Conservation (phyloP, 1,140 invertebrate species). For the Drosophila nigrodunni region DNA sequence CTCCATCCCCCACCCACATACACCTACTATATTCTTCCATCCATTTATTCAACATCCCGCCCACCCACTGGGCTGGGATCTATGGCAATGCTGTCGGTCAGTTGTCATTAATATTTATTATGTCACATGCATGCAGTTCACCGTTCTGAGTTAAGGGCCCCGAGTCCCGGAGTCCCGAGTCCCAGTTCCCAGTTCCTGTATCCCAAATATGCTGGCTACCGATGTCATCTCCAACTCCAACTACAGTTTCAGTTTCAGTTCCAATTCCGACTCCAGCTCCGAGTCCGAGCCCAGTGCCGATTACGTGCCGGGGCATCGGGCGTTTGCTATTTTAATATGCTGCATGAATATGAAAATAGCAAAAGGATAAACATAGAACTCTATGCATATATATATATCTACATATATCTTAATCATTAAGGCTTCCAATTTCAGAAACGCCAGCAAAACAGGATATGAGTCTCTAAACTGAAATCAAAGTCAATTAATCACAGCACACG, state of each 20-base stretch:
- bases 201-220: conserved; percentile 14
- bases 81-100: conserved; percentile 60
- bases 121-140: conserved; percentile 69
- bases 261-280: conserved; percentile 10
- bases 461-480: conserved; percentile 10
- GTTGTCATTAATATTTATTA: conserved; percentile 81
- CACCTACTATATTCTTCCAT: not conserved
- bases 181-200: not conserved
- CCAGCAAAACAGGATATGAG: not conserved
- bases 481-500: conserved; percentile 3
- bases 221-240: conserved; percentile 29
- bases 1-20: not conserved
- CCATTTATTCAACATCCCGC: conserved; percentile 20
- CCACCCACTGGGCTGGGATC: conserved; percentile 55
- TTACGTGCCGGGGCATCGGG: conserved; percentile 48
- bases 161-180: not conserved
- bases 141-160: conserved; percentile 35
- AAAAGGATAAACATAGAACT: conserved; percentile 13
- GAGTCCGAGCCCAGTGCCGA: conserved; percentile 19
- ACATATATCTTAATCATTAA: conserved; percentile 22
- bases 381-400: no score
- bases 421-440: conserved; percentile 6
- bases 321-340: conserved; percentile 61
- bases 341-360: conserved; percentile 54
- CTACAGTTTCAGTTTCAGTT: conserved; percentile 20